A percentile compares a stretch with the other conserved stretches of the same genome.
Evolutionary conservation across 23 tunicate genomes (phyloP).

Genomic region (Trididemnum nubilum): DNA sequence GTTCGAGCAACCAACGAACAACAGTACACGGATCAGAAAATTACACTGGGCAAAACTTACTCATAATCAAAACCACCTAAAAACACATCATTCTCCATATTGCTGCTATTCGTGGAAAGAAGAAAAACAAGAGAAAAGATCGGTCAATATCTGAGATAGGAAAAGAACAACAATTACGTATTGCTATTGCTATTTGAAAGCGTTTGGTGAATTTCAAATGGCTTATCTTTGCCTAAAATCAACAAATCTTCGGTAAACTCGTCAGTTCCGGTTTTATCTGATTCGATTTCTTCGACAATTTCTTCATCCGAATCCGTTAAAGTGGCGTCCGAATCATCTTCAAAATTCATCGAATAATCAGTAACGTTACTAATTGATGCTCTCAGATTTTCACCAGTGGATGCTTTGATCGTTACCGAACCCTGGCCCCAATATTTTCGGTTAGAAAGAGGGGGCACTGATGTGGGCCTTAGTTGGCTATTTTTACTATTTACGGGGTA

Average conservation of each 20-base stretch:
- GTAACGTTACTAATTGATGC: slow-evolving; percentile 28
- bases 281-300: slow-evolving; percentile 3
- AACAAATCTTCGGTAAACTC: neutral
- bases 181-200: no score
- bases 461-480: slow-evolving; percentile 9
- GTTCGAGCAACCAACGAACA: no score
- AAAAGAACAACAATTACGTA: no score
- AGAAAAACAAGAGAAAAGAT: no score
- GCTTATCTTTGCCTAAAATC: neutral
- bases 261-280: neutral
- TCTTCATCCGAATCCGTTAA: neutral
- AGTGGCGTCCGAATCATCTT: slow-evolving; percentile 19
- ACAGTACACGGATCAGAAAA: no score
- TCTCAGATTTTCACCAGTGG: slow-evolving; percentile 42
- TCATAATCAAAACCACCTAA: no score
- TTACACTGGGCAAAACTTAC: no score
- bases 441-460: slow-evolving; percentile 52
- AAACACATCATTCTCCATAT: no score
- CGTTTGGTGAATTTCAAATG: no score
- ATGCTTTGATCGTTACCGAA: slow-evolving; percentile 49
- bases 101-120: no score
- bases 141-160: no score
- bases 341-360: slow-evolving; percentile 52
- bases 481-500: neutral
- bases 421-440: slow-evolving; percentile 92